A percentile compares a stretch with the other conserved stretches of the same genome.
Conservation (phyloP, 2,888 invertebrate genomes). For the Pharmacophagus antenor region DNA sequence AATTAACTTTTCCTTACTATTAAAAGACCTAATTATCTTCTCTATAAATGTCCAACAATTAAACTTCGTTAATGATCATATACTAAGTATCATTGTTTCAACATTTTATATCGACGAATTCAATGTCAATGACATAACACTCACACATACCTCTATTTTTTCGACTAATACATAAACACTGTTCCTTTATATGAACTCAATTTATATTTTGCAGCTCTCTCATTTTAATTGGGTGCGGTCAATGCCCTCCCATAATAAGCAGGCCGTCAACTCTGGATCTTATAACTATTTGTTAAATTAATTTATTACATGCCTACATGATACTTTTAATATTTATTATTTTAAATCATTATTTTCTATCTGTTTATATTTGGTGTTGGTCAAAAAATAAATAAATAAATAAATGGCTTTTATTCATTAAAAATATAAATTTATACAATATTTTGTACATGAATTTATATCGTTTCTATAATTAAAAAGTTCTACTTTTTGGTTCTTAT, state of each 20-base stretch:
- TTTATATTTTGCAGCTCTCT: conserved; percentile 18
- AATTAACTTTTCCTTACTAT: no score
- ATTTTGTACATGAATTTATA: no score
- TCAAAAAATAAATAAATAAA: no score
- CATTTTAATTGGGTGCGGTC: conserved; percentile 23
- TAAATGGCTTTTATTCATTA: no score
- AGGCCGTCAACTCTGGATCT: conserved; percentile 9
- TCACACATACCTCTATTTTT: conserved; percentile 7
- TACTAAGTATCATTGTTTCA: no score
- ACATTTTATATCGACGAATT: no score
- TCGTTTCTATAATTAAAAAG: no score
- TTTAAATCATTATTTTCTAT: not conserved
- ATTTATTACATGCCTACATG: not conserved
- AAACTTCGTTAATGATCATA: no score
- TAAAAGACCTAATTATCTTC: no score
- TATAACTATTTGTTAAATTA: not conserved
- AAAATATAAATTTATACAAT: no score
- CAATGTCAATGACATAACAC: conserved; percentile 16
- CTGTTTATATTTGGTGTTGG: not conserved
- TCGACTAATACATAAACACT: conserved; percentile 1
- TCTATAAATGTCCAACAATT: no score
- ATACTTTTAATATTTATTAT: not conserved
- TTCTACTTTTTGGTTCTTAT: no score
- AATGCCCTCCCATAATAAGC: conserved; percentile 11
- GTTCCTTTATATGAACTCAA: conserved; percentile 21